Evolutionary conservation across 2,888 invertebrate genomes (phyloP), one percentile per base, ranked within the genome.

Genomic region (Hoplodrina blanda): DNA sequence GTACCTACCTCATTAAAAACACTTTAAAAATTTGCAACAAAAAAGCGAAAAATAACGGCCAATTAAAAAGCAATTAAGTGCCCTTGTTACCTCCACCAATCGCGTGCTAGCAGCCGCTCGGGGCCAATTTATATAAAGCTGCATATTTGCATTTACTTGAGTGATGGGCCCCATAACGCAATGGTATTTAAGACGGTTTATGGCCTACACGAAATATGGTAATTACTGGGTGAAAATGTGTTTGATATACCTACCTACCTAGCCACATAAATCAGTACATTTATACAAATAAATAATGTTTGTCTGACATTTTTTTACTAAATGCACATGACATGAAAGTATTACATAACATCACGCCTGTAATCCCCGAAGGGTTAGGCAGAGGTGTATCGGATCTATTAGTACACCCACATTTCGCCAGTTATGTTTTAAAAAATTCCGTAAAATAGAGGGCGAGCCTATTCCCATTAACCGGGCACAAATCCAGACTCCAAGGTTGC

Each of bases 61-160:
- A 64, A 72, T 79, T 79, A 69, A 67, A 70, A 70, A 62, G 66
- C 62, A 73, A 73, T 69, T 73, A 62, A 60, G 55, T 54, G 65
- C 41, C 78, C 57, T 75, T 57, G 64, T 67, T 65, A 44, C 63
- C 37, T 17, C 15, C 20, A 61, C 54, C 52, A 69, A 62, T 83
- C 50, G 81, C 81, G 81, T 82, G 81, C 50, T 20, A 10, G 17
- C 5, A 33, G 19, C 49, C 57, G 50, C 55, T 33, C 37, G 25
- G 15, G 53, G 55, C 20, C 20, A 54, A 49, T 57, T 64, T 73
- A 73, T 55, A 66, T 57, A 70, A 69, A 78, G 75, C 69, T 84
- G 84, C 82, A 82, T 70, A 83, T 82, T 83, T 84, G 84, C 82
- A 83, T 82, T 69, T 30, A 53, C 30, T 81, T 78, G 60, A 81